A percentile compares a stretch with the other conserved stretches of the same genome.
phyloP scores from a whole-genome alignment of 2,113 vertebrate species.

The Mormyrus lacerda region DNA sequence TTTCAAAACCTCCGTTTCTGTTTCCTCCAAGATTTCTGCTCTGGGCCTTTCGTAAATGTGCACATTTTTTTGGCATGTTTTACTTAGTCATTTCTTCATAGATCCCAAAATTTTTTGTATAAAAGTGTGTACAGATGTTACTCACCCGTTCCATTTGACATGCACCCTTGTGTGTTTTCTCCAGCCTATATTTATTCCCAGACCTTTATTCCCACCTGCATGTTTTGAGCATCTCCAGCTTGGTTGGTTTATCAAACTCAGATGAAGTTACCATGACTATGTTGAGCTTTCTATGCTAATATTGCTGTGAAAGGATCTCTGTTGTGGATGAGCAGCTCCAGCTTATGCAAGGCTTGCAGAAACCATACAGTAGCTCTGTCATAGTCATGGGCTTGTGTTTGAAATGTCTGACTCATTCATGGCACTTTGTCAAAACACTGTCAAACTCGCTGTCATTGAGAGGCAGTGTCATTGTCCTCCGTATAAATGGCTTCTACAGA shows the following conservation, averaged over 20 bases:
- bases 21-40: no score
- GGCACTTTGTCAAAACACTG: not conserved
- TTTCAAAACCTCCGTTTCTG: no score
- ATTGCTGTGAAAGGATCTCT: not conserved
- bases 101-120: no score
- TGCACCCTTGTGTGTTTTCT: not conserved
- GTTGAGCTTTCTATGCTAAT: not conserved
- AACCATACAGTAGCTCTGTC: not conserved
- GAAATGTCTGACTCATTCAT: not conserved
- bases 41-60: no score
- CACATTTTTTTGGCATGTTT: no score
- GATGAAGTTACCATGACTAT: not conserved
- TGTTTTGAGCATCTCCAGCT: not conserved
- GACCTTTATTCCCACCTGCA: not conserved
- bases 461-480: not conserved
- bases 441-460: not conserved
- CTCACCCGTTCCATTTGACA: not conserved
- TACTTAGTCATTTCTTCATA: no score
- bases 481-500: not conserved
- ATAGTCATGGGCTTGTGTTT: not conserved
- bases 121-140: not conserved
- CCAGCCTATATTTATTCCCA: not conserved
- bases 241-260: not conserved
- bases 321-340: not conserved
- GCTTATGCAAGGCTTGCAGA: not conserved